phyloP scores from a whole-genome alignment of 2,113 vertebrate species.

The Odontesthes bonariensis region DNA sequence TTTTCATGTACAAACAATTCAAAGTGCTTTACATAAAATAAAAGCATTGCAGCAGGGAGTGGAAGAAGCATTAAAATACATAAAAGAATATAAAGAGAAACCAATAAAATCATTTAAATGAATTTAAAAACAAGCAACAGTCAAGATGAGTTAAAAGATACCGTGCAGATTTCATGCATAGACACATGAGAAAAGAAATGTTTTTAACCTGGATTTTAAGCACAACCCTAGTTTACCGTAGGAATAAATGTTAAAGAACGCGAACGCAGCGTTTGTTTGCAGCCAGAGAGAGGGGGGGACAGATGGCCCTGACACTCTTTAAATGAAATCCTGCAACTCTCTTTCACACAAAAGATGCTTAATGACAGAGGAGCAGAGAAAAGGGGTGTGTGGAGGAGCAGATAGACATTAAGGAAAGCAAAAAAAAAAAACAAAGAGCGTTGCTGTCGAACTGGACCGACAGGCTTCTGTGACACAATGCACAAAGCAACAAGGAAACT shows the following conservation, averaged over 20 bases:
- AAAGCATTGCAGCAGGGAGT: too few species aligned
- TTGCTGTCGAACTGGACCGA: constrained; percentile 43
- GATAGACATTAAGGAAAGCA: background rate
- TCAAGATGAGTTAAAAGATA: too few species aligned
- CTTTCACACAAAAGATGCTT: constrained; percentile 1
- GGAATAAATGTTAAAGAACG: background rate
- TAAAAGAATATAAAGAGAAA: too few species aligned
- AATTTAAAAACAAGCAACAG: too few species aligned
- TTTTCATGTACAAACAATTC: too few species aligned
- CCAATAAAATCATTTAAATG: too few species aligned
- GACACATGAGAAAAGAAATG: too few species aligned
- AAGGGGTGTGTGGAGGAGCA: background rate
- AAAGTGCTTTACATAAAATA: too few species aligned
- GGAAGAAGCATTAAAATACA: too few species aligned
- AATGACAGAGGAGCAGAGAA: constrained; percentile 28
- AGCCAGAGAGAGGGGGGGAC: background rate
- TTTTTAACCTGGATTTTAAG: too few species aligned
- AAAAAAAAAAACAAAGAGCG: background rate
- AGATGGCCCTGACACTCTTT: constrained; percentile 1
- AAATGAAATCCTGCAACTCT: background rate
- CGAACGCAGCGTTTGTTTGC: background rate
- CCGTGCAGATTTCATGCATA: too few species aligned
- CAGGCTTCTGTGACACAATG: constrained; percentile 43
- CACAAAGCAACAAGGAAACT: constrained; percentile 36
- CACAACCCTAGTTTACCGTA: background rate